A percentile compares a stretch with the other conserved stretches of the same genome.
These are phyloP conservation scores for Timema podura DNA, from an alignment of 2,888 invertebrate species.

Conservation along the genomic window DNA sequence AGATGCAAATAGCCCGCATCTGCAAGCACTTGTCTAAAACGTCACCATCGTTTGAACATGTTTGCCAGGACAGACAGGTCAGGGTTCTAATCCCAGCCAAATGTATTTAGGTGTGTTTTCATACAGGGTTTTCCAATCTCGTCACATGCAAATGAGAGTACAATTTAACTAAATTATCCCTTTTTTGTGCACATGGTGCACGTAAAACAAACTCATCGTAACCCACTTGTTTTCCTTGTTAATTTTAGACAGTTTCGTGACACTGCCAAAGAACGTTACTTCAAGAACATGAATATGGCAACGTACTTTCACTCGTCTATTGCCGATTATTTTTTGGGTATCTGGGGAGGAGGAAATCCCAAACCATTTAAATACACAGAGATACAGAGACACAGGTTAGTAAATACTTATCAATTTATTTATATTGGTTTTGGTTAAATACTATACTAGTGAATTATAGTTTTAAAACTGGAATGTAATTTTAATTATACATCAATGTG, in stretches of 20 bases:
- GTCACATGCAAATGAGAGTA: too few species aligned
- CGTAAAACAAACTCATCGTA: too few species aligned
- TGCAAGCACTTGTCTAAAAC: too few species aligned
- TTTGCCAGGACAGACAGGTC: too few species aligned
- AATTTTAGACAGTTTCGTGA: constrained; percentile 79
- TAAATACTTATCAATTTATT: neutral
- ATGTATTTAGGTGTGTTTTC: too few species aligned
- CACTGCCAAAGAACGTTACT: constrained; percentile 90
- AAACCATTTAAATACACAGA: constrained; percentile 98
- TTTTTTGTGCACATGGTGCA: too few species aligned
- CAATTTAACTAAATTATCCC: too few species aligned
- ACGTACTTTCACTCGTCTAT: constrained; percentile 96
- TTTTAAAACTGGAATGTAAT: neutral
- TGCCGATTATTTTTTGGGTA: constrained; percentile 95
- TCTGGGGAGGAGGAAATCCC: constrained; percentile 91
- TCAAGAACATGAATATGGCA: constrained; percentile 96
- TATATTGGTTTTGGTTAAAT: neutral
- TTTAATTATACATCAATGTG: neutral
- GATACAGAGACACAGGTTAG: constrained; percentile 80
- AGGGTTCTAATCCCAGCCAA: too few species aligned
- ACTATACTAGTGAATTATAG: neutral
- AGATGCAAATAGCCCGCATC: too few species aligned
- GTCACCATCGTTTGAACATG: too few species aligned
- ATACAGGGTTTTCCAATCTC: too few species aligned
- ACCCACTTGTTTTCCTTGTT: constrained; percentile 13